Percentiles rank a stretch among this genome's conserved stretches.
Conservation (phyloP, 2,888 invertebrate species). For the Yponomeuta cagnagella region DNA sequence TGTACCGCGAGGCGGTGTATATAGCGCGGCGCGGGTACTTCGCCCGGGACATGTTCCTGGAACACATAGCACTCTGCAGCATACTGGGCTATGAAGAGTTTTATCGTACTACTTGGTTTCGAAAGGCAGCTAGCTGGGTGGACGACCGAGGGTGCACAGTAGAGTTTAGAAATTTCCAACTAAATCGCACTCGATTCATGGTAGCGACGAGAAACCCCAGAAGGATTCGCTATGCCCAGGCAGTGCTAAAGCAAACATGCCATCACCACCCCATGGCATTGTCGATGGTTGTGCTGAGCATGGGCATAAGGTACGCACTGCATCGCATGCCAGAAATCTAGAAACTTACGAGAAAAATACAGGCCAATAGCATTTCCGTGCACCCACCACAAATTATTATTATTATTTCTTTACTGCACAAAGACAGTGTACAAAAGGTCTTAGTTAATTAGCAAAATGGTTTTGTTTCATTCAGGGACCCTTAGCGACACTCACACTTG, state of each 20-base stretch:
- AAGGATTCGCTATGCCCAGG: background rate
- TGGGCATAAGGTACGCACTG: slow-evolving; percentile 28
- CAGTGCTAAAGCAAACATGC: slow-evolving; percentile 21
- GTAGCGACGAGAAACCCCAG: background rate
- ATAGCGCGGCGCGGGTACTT: slow-evolving; percentile 32
- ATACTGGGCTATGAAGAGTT: slow-evolving; percentile 32
- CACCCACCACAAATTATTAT: no score
- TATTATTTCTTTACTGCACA: no score
- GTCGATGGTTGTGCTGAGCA: slow-evolving; percentile 23
- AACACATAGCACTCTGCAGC: slow-evolving; percentile 28
- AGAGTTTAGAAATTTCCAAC: slow-evolving; percentile 29
- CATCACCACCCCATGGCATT: slow-evolving; percentile 32
- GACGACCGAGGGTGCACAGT: slow-evolving; percentile 31
- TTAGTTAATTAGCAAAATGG: no score
- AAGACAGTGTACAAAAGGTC: no score
- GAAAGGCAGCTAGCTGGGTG: slow-evolving; percentile 34
- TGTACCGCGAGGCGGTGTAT: slow-evolving; percentile 35
- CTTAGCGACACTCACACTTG: no score
- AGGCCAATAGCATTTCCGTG: no score
- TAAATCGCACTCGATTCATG: slow-evolving; percentile 22
- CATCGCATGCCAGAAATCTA: slow-evolving; percentile 14
- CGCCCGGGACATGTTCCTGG: slow-evolving; percentile 31
- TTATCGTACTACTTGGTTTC: slow-evolving; percentile 29
- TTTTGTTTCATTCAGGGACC: no score
- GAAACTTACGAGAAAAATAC: background rate